Percentiles rank a stretch among this genome's conserved stretches.
Conservation (phyloP, 2,797 vertebrate species). For the Melanotaenia maccullochi region DNA sequence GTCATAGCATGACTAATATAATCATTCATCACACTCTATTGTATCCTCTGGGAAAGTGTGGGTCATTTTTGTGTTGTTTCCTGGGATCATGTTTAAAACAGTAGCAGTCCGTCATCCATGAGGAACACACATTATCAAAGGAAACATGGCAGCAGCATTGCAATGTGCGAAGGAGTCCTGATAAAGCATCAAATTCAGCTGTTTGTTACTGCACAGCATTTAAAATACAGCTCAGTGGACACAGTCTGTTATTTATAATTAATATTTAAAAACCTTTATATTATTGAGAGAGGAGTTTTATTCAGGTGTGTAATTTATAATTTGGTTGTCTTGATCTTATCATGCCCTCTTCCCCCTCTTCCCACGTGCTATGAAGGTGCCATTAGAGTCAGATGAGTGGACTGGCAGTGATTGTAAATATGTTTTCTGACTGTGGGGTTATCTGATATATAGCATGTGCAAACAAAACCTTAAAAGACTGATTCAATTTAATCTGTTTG, state of each 20-base stretch:
- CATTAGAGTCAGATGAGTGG: slow-evolving; percentile 5
- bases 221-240: not conserved
- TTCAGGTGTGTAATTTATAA: not conserved
- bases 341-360: not conserved
- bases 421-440: not conserved
- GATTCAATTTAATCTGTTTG: no score
- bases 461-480: not conserved
- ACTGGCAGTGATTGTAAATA: not conserved
- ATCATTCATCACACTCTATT: slow-evolving; percentile 30
- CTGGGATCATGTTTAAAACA: not conserved
- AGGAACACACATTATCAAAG: not conserved
- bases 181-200: not conserved
- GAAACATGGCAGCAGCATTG: not conserved
- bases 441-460: not conserved
- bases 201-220: not conserved
- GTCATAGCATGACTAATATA: slow-evolving; percentile 19
- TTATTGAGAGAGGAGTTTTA: not conserved
- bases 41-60: slow-evolving; percentile 14
- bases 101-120: not conserved
- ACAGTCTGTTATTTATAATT: not conserved
- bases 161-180: not conserved
- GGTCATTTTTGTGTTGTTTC: slow-evolving; percentile 2
- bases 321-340: not conserved
- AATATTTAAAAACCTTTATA: not conserved
- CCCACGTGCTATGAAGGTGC: not conserved